Evolutionary conservation across 1,140 invertebrate genomes (phyloP).

Genomic region (Vanessa atalanta): DNA sequence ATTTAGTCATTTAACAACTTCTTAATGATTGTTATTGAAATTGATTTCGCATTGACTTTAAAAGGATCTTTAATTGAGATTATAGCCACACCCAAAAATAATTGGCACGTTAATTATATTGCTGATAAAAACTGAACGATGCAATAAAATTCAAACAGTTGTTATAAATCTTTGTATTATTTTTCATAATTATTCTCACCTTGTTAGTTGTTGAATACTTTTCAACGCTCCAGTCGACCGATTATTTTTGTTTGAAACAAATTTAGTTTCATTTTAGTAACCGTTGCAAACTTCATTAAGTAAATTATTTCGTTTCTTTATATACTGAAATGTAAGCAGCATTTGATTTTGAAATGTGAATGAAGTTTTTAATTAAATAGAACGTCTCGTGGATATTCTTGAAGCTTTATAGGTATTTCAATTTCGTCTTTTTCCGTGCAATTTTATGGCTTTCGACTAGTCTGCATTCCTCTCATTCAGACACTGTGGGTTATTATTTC

Average conservation of each 20-base stretch:
- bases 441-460: neutral
- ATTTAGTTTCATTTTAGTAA: slow-evolving; percentile 20
- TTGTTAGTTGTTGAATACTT: slow-evolving; percentile 1
- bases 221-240: neutral
- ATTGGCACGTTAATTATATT: too few relatives aligned
- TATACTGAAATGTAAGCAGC: slow-evolving; percentile 18
- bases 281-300: slow-evolving; percentile 21
- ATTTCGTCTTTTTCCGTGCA: neutral
- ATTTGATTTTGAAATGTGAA: slow-evolving; percentile 18
- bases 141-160: neutral
- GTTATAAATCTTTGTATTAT: neutral
- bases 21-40: slow-evolving; percentile 26
- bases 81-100: too few relatives aligned
- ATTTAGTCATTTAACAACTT: slow-evolving; percentile 27
- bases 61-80: neutral
- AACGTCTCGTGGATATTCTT: slow-evolving; percentile 1
- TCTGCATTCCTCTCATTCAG: too few relatives aligned
- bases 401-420: neutral
- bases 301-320: slow-evolving; percentile 20
- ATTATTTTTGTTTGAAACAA: slow-evolving; percentile 21
- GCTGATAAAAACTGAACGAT: too few relatives aligned
- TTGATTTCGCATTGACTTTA: neutral
- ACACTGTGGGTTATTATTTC: too few relatives aligned
- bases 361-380: slow-evolving; percentile 22
- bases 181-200: neutral